Evolutionary conservation across 2,113 vertebrate genomes (phyloP), one percentile per base, ranked within the genome.

Genomic region (Trachemys scripta): DNA sequence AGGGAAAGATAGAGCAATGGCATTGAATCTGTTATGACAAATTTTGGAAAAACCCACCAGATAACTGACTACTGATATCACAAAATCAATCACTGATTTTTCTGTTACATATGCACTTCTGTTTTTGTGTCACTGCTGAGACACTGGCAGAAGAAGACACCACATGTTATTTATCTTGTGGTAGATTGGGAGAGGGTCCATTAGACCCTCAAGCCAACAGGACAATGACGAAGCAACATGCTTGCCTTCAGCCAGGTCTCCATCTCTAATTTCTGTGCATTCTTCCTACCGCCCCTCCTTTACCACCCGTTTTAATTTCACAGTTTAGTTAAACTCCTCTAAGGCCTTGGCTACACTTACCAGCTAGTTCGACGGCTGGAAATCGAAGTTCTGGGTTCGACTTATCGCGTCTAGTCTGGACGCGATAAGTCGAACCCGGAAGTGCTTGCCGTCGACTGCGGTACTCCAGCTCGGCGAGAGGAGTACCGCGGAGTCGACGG

Each of bases 241-340:
- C 42, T 42, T 76, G 24, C 69, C 38, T 42, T 75, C 38, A 25
- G 29, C 42, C 38, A 82, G 10, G 5, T 49, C 29, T 76, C 69
- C 56, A 29, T 20, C 29, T 35, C 35, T 27, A 12, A n/a, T 80
- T 49, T 35, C 42, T 84, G 27, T 38, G 25, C 27, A 17, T 57
- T 65, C 78, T 76, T 59, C 16, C 75, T 38, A 53, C 22, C 19
- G n/a, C 17, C 22, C 27, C 57, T 51, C 35, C 75, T 42, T n/a
- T 51, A 12, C 47, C 8, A 72, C 51, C 17, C 6, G 24, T 56
- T 38, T 20, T 57, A 80, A 29, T 56, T n/a, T 87, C 82, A 53
- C 54, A 88, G 89, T 84, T 92, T 92, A 84, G 85, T 89, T 2
- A 1, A 80, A 4, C 80, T 96, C 95, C 88, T 92, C 57, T n/a